Evolutionary conservation across 2,113 vertebrate species (phyloP), one percentile per base, ranked within the genome.

Genomic region (Leptocoma aspasia): DNA sequence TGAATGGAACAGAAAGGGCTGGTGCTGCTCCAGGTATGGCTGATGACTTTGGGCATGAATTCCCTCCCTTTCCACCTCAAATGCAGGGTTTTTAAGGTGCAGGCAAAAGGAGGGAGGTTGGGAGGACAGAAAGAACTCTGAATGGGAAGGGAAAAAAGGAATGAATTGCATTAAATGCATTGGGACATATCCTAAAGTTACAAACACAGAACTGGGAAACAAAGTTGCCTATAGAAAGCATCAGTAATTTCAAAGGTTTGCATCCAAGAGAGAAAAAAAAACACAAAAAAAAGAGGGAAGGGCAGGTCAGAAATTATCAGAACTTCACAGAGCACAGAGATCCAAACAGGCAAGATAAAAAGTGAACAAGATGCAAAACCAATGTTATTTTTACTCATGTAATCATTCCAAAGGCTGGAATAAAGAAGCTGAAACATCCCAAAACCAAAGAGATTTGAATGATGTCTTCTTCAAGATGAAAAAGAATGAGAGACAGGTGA

Each of bases 1-100:
- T 35, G 45, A 22, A 17, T 4, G 7, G 28, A 47, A 33, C 13
- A 54, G 31, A 15, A 53, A 53, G 50, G 54, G 71, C 52, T 57
- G 13, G 4, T 15, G 33, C 6, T 57, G n/a, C 2, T 57, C 39
- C 65, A 39, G 18, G 15, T 2, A 4, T 0, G 15, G 57, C 42
- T 63, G 31, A 24, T 3, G 28, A 44, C 39, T 60, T 21, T 7
- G 35, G 85, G 17, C 33, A 44, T 1, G 15, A 39, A 47, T 8
- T 27, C 23, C 37, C 33, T 21, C 33, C 72, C 33, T 19, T 11
- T n/a, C 50, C 24, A 21, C 6, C 60, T 47, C 69, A 81, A 41
- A 44, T 4, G 19, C 0, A 30, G 17, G 8, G 28, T 8, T 76
- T 63, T n/a, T 23, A 6, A 49, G 59, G 23, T 10, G 49, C 4